A percentile compares a stretch with the other conserved stretches of the same genome.
Conservation (phyloP, 92 coral and sea anemone species). For the Epizoanthus stellaris region DNA sequence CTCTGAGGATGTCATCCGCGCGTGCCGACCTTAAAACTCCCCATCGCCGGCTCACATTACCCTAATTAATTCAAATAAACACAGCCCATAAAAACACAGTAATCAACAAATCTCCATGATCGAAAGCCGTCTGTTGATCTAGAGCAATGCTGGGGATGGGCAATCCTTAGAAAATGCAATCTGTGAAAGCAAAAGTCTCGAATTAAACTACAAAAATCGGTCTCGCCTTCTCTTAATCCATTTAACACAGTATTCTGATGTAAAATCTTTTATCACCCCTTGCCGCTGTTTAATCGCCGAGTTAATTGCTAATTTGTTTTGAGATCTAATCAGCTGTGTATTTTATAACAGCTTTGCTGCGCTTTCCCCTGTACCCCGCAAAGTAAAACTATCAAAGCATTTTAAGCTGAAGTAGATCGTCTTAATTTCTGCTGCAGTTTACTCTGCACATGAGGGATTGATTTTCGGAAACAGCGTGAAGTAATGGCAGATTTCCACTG, state of each 20-base stretch:
- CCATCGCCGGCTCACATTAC: conserved; percentile 67
- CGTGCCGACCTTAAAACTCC: conserved; percentile 62
- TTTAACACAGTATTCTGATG: conserved; percentile 51
- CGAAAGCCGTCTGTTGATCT: conserved; percentile 70
- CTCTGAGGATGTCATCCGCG: conserved; percentile 67
- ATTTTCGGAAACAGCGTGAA: conserved; percentile 31
- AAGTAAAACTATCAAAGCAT: conserved; percentile 8
- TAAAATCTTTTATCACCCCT: conserved; percentile 66
- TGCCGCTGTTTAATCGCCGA: conserved; percentile 72
- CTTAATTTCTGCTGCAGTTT: conserved; percentile 22
- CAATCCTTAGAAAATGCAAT: conserved; percentile 24
- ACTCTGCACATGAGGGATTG: conserved; percentile 1
- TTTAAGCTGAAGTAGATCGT: conserved; percentile 26
- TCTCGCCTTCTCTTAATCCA: conserved; percentile 57
- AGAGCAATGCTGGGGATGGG: conserved; percentile 55
- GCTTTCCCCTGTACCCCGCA: conserved; percentile 38
- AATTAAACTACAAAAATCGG: conserved; percentile 37
- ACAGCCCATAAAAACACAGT: conserved; percentile 69
- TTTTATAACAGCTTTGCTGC: conserved; percentile 69
- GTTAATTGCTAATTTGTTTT: conserved; percentile 92
- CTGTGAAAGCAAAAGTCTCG: conserved; percentile 37
- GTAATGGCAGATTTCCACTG: conserved; percentile 48
- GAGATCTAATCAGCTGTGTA: conserved; percentile 89
- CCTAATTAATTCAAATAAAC: conserved; percentile 76
- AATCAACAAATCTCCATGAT: conserved; percentile 59